These are phyloP conservation scores for Megaleporinus macrocephalus DNA, from an alignment of 2,113 vertebrate species.

Conservation along the genomic window DNA sequence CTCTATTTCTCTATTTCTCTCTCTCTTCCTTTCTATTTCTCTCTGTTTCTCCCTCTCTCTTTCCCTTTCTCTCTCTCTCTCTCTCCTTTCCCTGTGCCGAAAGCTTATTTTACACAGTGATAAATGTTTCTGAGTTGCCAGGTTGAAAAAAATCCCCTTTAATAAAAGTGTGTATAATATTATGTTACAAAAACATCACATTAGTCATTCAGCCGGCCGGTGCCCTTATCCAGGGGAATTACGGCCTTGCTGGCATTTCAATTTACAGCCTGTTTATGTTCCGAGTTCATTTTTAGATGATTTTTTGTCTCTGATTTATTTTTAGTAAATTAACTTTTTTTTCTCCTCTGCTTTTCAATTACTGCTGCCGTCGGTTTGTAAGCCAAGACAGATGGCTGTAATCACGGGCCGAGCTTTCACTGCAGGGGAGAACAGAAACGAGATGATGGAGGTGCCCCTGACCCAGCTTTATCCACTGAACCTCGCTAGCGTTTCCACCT, in stretches of 20 bases:
- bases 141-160: slow-evolving; percentile 14
- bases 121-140: neutral
- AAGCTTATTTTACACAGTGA: neutral
- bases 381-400: slow-evolving; percentile 25
- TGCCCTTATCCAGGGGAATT: slow-evolving; percentile 28
- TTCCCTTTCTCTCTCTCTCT: neutral
- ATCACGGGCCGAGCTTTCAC: neutral
- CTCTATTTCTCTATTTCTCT: too few relatives aligned
- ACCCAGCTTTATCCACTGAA: neutral
- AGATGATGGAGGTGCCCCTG: neutral
- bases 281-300: slow-evolving; percentile 47
- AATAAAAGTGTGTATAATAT: slow-evolving; percentile 33
- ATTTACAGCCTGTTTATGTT: slow-evolving; percentile 61
- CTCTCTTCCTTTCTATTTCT: too few relatives aligned
- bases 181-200: slow-evolving; percentile 2
- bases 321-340: slow-evolving; percentile 29
- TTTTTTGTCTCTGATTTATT: slow-evolving; percentile 34
- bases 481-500: neutral
- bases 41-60: neutral
- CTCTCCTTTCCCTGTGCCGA: neutral
- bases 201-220: slow-evolving; percentile 6
- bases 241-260: slow-evolving; percentile 26
- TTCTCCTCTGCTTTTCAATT: slow-evolving; percentile 19
- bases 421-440: neutral
- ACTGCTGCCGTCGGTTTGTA: slow-evolving; percentile 1